Conservation (phyloP, 2,888 invertebrate genomes). For the Cybosia mesomella region DNA sequence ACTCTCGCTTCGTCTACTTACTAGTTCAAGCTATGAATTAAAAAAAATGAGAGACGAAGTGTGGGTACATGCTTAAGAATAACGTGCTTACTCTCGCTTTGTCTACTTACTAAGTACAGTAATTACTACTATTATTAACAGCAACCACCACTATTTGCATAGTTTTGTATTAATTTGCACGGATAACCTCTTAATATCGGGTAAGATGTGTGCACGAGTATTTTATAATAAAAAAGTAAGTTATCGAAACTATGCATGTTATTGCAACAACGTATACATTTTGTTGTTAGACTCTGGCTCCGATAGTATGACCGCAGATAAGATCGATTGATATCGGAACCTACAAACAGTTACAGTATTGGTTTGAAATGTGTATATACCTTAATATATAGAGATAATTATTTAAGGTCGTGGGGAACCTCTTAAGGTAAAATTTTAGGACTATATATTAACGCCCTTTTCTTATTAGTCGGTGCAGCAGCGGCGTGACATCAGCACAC, state of each 20-base stretch:
- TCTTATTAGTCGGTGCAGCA: no score
- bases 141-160: not conserved
- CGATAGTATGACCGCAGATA: slow-evolving; percentile 5
- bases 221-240: not conserved
- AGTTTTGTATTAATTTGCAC: not conserved
- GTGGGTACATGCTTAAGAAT: no score
- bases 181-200: not conserved
- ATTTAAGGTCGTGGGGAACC: no score
- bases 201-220: not conserved
- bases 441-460: no score
- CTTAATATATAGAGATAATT: not conserved
- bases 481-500: no score
- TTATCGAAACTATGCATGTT: slow-evolving; percentile 1
- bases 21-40: no score
- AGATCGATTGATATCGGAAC: slow-evolving; percentile 4
- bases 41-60: no score
- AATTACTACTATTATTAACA: not conserved
- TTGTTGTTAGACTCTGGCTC: not conserved
- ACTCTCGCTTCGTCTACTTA: no score
- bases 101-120: no score
- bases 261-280: not conserved
- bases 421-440: not conserved
- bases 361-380: not conserved
- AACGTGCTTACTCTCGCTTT: no score
- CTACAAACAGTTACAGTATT: not conserved